Base-by-base conservation (phyloP, 2,888 invertebrate species). In the Drosophila paranaensis region DNA sequence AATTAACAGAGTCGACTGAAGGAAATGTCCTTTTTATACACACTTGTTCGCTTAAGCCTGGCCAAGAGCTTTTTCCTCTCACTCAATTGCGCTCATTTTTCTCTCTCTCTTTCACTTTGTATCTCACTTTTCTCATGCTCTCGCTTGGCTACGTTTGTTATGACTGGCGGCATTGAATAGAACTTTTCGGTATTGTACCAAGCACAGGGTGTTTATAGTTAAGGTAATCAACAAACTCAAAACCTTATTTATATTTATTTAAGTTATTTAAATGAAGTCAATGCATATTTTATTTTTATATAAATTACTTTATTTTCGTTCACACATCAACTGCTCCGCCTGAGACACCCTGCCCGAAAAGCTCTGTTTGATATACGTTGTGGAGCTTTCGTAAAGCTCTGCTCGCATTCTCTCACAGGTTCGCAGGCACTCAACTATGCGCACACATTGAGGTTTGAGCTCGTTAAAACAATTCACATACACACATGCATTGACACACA, bases 31-130 rank as follows among this genome's bases (percentile, higher is more conserved):
- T 83, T 88, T 81, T 80, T 86, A 86, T 91, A 91, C 91, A 91
- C 90, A 91, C 91, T 91, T 91, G 91, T 91, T 91, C 91, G 91
- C 91, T 89, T 90, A 82, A 74, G 78, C 84, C 82, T 72, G 79
- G 70, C 43, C 51, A 46, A 68, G 62, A 33, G 30, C 40, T 57
- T 89, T 90, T 79, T 79, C 53, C 30, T 0, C 35, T 1, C 35
- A 55, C 74, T 71, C 74, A 16, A 35, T 75, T 35, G 37, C 53
- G 42, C 40, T 30, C 30, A n/a, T 30, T n/a, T n/a, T 54, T 35
- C 33, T 4, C 16, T 6, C 16, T 16, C 16, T 30, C 5, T 39
- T 27, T 3, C n/a, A 39, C 53, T 39, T 11, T 6, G 10, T 51
- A 16, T 30, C 54, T 9, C 53, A 27, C 30, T 37, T 45, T 9